A percentile compares a stretch with the other conserved stretches of the same genome.
Conservation (phyloP, 2,888 invertebrate genomes). For the Oxystoma pomonae region DNA sequence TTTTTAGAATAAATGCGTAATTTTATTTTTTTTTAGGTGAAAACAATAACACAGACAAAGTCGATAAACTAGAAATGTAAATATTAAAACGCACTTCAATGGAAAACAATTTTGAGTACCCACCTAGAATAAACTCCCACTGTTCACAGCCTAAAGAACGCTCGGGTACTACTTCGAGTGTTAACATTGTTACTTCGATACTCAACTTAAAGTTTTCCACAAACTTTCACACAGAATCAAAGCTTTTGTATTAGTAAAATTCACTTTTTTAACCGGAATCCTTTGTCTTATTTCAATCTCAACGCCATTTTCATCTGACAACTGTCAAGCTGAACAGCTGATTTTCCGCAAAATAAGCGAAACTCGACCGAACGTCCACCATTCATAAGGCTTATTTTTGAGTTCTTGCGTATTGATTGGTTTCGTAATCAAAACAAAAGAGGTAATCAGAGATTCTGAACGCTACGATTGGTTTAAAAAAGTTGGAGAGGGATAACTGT, state of each 20-base stretch:
- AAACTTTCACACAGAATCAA: conserved; percentile 26
- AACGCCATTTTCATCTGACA: conserved; percentile 43
- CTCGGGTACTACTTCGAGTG: conserved; percentile 95
- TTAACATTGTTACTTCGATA: conserved; percentile 68
- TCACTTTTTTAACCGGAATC: conserved; percentile 22
- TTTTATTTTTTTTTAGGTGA: not conserved
- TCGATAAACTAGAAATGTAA: conserved; percentile 15
- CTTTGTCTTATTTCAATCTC: conserved; percentile 41
- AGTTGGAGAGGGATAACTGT: not conserved
- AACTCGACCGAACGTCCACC: conserved; percentile 24
- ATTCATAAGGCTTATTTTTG: conserved; percentile 23
- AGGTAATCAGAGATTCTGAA: conserved; percentile 12
- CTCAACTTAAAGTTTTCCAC: conserved; percentile 12
- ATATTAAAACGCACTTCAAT: conserved; percentile 24
- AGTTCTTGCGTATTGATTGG: conserved; percentile 19
- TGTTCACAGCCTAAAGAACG: conserved; percentile 93
- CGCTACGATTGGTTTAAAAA: conserved; percentile 5
- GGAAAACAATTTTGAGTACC: conserved; percentile 45
- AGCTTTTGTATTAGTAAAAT: conserved; percentile 16
- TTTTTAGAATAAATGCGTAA: not conserved
- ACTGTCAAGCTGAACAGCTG: conserved; percentile 45
- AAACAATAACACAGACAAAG: not conserved
- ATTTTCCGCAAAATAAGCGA: conserved; percentile 29
- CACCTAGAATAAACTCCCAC: conserved; percentile 96
- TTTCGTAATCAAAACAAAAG: conserved; percentile 35